Evolutionary conservation across 1,140 invertebrate species (phyloP), one percentile per base, ranked within the genome.

Genomic region (Galendromus occidentalis): DNA sequence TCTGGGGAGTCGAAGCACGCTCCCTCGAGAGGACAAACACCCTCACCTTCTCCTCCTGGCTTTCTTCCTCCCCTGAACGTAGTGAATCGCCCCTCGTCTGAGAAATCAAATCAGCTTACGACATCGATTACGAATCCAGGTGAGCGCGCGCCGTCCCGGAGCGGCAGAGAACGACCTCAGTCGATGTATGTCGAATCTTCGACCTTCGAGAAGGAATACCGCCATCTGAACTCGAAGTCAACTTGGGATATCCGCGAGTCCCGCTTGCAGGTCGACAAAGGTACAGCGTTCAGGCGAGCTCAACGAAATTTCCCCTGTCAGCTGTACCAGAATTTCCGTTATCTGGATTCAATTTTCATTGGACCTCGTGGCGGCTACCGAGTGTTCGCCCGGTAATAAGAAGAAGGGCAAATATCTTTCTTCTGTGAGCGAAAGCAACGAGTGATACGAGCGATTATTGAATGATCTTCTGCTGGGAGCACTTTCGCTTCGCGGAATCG

Each of bases 101-200:
- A 39, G 4, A 39, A 39, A 4, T 9, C 9, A 4, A 39, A 39
- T 6, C 33, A 39, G 33, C 9, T 39, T 4, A 39, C 9, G 33
- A 39, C 33, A 39, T 39, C 9, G 4, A 39, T 47, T 47, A 17
- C 7, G 18, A 20, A 22, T 47, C 14, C 22, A 59, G 51, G 14
- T 59, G 22, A 59, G 33, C 12, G 14, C 12, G 12, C 20, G 14
- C 12, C 51, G 5, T 25, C 51, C 33, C 51, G 14, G 25, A 22
- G 14, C 1, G 25, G 51, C 9, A 17, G 51, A 29, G 51, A 22
- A 9, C 51, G 51, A 6, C 51, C 51, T 14, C 14, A 17, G 14
- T 59, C 51, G 22, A 59, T 59, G 51, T 59, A 59, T 22, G 51
- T 20, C 51, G 51, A 59, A 22, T 59, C 51, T 17, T 59, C 51